Conservation (phyloP, 2,888 invertebrate genomes). For the Rhingia rostrata region DNA sequence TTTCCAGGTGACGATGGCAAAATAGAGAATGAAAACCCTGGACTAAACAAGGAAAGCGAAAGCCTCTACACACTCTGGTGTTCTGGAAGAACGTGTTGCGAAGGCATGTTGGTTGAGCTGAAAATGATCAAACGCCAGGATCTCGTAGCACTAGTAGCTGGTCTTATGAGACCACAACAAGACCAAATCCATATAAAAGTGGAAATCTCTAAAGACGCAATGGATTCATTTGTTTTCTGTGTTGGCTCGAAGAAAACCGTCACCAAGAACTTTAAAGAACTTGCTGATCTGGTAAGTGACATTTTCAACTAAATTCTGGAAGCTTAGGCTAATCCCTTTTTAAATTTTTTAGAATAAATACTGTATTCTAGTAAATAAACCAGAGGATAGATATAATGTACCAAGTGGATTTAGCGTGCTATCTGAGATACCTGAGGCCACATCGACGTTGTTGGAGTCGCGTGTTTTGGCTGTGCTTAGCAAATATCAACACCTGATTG, state of each 20-base stretch:
- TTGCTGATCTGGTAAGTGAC: conserved; percentile 91
- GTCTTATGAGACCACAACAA: conserved; percentile 91
- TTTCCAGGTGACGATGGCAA: conserved; percentile 91
- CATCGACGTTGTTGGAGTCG: conserved; percentile 92
- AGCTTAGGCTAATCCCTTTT: not conserved
- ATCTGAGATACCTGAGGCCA: conserved; percentile 95
- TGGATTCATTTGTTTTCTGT: conserved; percentile 96
- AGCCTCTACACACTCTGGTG: conserved; percentile 98
- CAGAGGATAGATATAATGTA: conserved; percentile 91
- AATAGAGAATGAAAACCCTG: conserved; percentile 86
- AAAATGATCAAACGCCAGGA: conserved; percentile 98
- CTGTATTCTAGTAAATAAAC: conserved; percentile 90
- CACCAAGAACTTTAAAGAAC: conserved; percentile 92
- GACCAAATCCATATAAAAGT: conserved; percentile 95
- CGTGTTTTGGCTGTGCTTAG: conserved; percentile 89
- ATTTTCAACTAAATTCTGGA: not conserved
- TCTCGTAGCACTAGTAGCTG: conserved; percentile 92
- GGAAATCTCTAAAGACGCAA: conserved; percentile 93
- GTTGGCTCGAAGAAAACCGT: conserved; percentile 95
- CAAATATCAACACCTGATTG: conserved; percentile 92
- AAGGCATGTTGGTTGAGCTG: conserved; percentile 97
- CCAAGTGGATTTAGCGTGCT: conserved; percentile 89
- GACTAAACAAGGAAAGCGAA: conserved; percentile 96
- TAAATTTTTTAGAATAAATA: conserved; percentile 86
- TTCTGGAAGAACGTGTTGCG: conserved; percentile 96